phyloP scores from a whole-genome alignment of 2,113 vertebrate genomes.

The Microtus montanus region DNA sequence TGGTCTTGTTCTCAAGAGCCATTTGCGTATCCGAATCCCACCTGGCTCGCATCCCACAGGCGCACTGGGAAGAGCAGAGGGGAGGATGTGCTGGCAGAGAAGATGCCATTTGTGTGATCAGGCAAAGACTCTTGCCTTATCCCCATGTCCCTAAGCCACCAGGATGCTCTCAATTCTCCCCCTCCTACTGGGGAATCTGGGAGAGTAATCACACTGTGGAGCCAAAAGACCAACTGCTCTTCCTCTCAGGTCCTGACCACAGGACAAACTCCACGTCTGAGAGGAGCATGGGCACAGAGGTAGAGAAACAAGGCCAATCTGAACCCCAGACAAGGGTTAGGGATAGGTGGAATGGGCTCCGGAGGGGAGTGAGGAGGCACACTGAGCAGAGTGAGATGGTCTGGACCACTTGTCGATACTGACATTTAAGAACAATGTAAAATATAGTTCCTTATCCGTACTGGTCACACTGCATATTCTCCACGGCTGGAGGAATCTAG shows the following conservation, averaged over 20 bases:
- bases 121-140: not conserved
- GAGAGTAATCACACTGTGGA: not conserved
- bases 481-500: not conserved
- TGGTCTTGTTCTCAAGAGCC: not conserved
- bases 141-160: not conserved
- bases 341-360: not conserved
- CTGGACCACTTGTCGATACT: not conserved
- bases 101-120: too few species aligned
- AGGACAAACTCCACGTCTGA: not conserved
- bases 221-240: not conserved
- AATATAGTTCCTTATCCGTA: not conserved
- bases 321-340: not conserved
- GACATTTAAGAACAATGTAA: not conserved
- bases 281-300: too few species aligned
- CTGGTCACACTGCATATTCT: not conserved
- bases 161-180: not conserved
- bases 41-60: not conserved
- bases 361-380: too few species aligned
- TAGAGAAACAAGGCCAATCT: not conserved
- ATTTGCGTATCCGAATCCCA: not conserved
- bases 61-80: not conserved
- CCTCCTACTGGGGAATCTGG: not conserved
- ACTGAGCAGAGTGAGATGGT: not conserved
- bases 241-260: not conserved
- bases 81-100: not conserved